These are phyloP conservation scores for Petrolisthes manimaculis DNA, from an alignment of 2,888 invertebrate species.

Conservation along the genomic window DNA sequence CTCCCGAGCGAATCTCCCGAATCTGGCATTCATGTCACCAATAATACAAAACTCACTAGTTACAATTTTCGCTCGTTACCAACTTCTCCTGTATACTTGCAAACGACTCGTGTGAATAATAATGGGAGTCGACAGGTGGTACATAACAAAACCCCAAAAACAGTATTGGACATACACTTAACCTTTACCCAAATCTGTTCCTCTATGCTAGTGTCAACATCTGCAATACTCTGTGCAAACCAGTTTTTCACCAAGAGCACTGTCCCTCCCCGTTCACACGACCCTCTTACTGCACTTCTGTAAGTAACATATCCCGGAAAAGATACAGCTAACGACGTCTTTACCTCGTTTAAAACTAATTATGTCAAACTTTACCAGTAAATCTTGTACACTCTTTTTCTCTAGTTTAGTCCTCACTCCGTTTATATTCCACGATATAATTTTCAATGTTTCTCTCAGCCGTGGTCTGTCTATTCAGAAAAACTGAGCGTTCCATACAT, in stretches of 20 bases:
- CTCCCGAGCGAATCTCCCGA: not conserved
- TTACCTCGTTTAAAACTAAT: constrained; percentile 18
- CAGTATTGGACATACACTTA: not conserved
- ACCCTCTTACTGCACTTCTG: not conserved
- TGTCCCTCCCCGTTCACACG: constrained; percentile 8
- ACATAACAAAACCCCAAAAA: constrained; percentile 20
- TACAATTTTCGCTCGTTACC: not conserved
- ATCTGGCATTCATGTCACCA: constrained; percentile 23
- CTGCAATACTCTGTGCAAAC: not conserved
- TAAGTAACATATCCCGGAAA: constrained; percentile 17
- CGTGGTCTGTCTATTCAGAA: constrained; percentile 5
- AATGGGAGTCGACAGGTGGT: not conserved
- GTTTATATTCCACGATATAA: constrained; percentile 22
- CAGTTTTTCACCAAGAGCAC: constrained; percentile 10
- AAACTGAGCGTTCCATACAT: constrained; percentile 3
- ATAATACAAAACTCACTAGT: not conserved
- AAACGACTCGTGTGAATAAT: constrained; percentile 1
- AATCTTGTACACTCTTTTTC: not conserved
- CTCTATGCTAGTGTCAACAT: not conserved
- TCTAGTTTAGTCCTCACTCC: constrained; percentile 20
- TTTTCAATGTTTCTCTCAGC: not conserved
- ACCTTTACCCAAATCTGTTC: constrained; percentile 19
- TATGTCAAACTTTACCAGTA: not conserved
- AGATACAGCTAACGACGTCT: constrained; percentile 10
- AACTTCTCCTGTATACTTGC: not conserved